A percentile compares a stretch with the other conserved stretches of the same genome.
Conservation (phyloP, 2,113 vertebrate species). For the Galemys pyrenaicus region DNA sequence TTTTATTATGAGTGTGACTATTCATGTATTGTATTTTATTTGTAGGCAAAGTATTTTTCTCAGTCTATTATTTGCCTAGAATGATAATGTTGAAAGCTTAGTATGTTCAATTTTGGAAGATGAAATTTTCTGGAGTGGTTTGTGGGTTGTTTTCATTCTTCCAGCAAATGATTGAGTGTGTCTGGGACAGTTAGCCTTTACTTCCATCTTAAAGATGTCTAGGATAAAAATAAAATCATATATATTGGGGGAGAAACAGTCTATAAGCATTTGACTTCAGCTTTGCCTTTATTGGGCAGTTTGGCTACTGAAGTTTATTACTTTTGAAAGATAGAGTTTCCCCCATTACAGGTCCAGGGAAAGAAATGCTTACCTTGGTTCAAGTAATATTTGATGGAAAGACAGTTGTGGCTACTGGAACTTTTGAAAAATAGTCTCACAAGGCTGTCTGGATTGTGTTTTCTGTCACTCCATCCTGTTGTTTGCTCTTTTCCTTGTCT, state of each 20-base stretch:
- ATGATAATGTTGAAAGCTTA: background rate
- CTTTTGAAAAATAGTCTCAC: background rate
- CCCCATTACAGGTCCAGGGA: background rate
- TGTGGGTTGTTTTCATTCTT: background rate
- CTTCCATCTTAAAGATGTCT: background rate
- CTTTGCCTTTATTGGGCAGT: background rate
- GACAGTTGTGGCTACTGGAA: background rate
- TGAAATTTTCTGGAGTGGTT: background rate
- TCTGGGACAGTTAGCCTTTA: background rate
- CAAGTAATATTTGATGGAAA: background rate
- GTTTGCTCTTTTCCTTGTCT: background rate
- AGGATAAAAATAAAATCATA: background rate
- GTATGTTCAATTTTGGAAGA: background rate
- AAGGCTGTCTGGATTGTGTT: background rate
- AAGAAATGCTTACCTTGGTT: background rate
- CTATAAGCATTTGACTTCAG: background rate
- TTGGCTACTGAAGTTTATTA: background rate
- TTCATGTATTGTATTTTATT: constrained; percentile 30
- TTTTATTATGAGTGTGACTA: background rate
- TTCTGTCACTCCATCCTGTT: background rate
- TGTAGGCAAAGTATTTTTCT: background rate
- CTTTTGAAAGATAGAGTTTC: background rate
- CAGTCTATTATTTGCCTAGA: background rate
- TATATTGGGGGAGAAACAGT: background rate
- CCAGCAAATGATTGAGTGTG: background rate